A percentile compares a stretch with the other conserved stretches of the same genome.
Conservation (phyloP, 2,888 invertebrate genomes). For the Xestia xanthographa region DNA sequence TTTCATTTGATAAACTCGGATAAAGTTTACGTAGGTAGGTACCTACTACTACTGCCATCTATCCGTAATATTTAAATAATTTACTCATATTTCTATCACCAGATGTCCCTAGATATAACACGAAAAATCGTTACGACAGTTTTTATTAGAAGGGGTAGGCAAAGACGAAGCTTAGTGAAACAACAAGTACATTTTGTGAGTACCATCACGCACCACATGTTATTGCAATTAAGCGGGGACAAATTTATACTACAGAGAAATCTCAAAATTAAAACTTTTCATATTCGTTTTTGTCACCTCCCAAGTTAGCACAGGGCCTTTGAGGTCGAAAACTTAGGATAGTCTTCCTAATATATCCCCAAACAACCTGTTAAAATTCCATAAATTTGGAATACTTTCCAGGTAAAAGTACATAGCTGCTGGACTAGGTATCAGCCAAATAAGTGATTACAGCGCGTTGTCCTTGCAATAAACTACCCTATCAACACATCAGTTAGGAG, state of each 20-base stretch:
- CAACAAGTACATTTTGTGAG: neutral
- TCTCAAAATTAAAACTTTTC: neutral
- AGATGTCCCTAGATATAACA: slow-evolving; percentile 9
- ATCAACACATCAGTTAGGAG: too few species aligned
- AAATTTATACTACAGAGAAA: neutral
- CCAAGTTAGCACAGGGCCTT: too few species aligned
- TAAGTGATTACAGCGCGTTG: neutral
- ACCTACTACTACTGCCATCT: slow-evolving; percentile 3
- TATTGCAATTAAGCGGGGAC: neutral
- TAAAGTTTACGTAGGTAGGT: neutral
- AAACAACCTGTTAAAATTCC: too few species aligned
- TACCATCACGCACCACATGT: neutral
- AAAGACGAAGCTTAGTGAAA: neutral
- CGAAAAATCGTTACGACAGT: neutral
- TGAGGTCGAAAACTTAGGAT: too few species aligned
- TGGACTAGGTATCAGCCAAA: neutral
- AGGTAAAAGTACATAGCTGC: too few species aligned
- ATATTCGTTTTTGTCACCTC: too few species aligned
- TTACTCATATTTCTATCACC: neutral
- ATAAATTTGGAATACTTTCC: too few species aligned
- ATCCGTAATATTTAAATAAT: neutral
- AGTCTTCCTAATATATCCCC: too few species aligned
- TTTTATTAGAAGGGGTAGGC: neutral
- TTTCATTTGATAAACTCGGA: too few species aligned
- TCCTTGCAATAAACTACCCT: neutral